Percentiles rank a stretch among this genome's conserved stretches.
These are phyloP conservation scores for Plutomurus gul DNA, from an alignment of 1,140 invertebrate species.

Conservation along the genomic window DNA sequence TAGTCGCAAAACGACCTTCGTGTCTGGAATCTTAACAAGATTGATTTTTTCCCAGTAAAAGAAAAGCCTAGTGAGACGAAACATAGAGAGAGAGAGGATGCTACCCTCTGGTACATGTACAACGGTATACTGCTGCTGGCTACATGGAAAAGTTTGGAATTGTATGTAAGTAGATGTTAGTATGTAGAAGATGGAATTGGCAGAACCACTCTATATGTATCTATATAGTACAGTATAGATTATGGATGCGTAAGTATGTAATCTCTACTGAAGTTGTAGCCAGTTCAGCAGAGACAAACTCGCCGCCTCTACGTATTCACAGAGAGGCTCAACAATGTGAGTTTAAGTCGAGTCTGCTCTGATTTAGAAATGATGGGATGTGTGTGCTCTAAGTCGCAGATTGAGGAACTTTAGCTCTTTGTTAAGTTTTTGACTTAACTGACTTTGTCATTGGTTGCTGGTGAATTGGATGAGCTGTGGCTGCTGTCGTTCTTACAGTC, in stretches of 20 bases:
- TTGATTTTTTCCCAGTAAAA: constrained; percentile 30
- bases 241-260: no score
- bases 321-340: neutral
- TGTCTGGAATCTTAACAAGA: constrained; percentile 36
- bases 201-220: no score
- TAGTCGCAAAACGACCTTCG: constrained; percentile 28
- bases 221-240: no score
- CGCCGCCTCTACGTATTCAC: no score
- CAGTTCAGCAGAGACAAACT: neutral
- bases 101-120: neutral
- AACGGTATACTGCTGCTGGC: neutral
- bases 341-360: neutral
- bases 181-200: no score
- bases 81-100: neutral
- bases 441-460: neutral
- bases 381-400: constrained; percentile 1
- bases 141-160: no score
- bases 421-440: constrained; percentile 19
- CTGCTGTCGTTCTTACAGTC: neutral
- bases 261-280: no score
- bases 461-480: neutral
- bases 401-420: neutral
- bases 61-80: neutral
- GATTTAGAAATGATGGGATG: constrained; percentile 9
- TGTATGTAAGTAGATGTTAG: no score